Percentiles rank a stretch among this genome's conserved stretches.
Conservation (phyloP, 2,113 vertebrate genomes). For the Tiliqua scincoides region DNA sequence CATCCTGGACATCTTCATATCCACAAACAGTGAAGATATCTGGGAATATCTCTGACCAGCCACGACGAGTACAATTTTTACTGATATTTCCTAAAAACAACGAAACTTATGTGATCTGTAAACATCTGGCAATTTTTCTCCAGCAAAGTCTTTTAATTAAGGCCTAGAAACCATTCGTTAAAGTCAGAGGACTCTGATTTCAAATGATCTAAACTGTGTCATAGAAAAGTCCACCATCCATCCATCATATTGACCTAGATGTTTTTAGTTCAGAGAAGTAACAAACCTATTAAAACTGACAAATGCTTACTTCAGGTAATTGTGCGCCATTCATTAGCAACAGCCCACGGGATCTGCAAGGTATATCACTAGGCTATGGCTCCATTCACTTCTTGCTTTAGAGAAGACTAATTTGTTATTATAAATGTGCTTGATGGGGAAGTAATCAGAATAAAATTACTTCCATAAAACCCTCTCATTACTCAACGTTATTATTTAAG, state of each 20-base stretch:
- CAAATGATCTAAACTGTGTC: neutral
- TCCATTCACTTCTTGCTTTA: neutral
- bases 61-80: conserved; percentile 85
- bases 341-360: neutral
- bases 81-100: conserved; percentile 86
- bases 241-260: neutral
- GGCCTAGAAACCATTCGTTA: neutral
- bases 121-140: neutral
- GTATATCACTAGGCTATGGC: conserved; percentile 14
- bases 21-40: conserved; percentile 83
- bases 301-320: neutral
- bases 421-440: conserved; percentile 18
- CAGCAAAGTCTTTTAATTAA: neutral
- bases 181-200: neutral
- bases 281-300: neutral
- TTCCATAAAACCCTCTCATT: conserved; percentile 1
- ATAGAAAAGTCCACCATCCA: neutral
- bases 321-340: neutral
- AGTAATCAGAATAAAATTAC: conserved; percentile 2
- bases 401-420: conserved; percentile 14
- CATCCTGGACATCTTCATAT: conserved; percentile 70
- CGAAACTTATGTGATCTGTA: neutral
- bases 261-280: neutral
- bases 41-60: conserved; percentile 89
- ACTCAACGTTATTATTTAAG: conserved; percentile 23